Base-by-base conservation (phyloP, 2,888 invertebrate species). In the Polylopha cassiicola region DNA sequence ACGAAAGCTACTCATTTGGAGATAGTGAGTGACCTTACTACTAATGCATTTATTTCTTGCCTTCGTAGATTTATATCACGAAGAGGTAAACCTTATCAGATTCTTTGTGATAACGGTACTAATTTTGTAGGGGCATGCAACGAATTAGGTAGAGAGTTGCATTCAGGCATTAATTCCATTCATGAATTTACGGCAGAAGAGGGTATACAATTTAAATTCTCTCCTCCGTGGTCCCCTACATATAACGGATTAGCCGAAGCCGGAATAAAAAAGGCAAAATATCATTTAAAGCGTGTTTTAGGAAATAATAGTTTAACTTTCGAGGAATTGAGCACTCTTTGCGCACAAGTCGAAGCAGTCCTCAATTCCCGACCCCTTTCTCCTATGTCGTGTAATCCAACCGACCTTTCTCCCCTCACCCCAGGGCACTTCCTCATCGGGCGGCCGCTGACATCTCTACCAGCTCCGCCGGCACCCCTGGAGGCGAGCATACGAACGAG, bases 361-460 rank as follows among this genome's bases (percentile, higher is more conserved):
- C 39, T 52, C 3, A 50, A 52, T 23, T 44, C 44, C 14, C 44
- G 50, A n/a, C 48, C 50, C n/a, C 27, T 50, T 1, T 41, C 13
- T 28, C 48, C 50, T 16, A 11, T 50, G 4, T 46, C 46, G 4
- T 34, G 46, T 15, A 28, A 41, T 13, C 48, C 48, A 7, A 3
- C 37, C 15, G 48, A 49, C 20, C 21, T 48, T n/a, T 29, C 26
- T 13, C 43, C 47, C 2, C 24, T 52, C 5, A 45, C 44, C 20
- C 46, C 47, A 21, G 48, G 48, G 24, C 50, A 53, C 39, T 50
- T 49, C 21, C 37, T 47, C 6, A 39, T 48, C 10, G 44, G 48
- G 4, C 36, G 45, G 13, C 37, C 50, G 1, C 29, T 50, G 15
- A 48, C 30, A 2, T 23, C 48, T 4, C 22, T 46, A 16, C 45